These are phyloP conservation scores for Temnothorax curvispinosus DNA, from an alignment of 1,140 invertebrate species.

Conservation along the genomic window DNA sequence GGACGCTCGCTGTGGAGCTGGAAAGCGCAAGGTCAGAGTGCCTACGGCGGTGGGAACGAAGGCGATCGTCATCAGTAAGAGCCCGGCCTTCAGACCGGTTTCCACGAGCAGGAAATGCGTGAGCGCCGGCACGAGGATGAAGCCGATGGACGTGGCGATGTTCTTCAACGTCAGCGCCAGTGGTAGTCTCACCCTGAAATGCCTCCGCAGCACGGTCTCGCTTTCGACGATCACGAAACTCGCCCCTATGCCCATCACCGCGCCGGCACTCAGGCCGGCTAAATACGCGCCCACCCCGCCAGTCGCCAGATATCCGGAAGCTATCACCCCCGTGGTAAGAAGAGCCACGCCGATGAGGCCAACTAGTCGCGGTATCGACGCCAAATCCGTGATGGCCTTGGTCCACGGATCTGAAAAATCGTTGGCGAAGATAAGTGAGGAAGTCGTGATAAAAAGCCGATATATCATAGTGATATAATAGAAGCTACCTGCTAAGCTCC, in stretches of 20 bases:
- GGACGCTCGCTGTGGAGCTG: conserved; percentile 53
- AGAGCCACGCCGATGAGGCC: conserved; percentile 80
- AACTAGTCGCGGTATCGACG: conserved; percentile 86
- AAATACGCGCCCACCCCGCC: conserved; percentile 81
- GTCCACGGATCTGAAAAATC: conserved; percentile 86
- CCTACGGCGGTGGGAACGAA: conserved; percentile 77
- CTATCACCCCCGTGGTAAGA: conserved; percentile 76
- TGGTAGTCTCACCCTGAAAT: conserved; percentile 76
- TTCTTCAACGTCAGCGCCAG: conserved; percentile 76
- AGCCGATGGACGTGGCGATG: conserved; percentile 73
- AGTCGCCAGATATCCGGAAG: conserved; percentile 80
- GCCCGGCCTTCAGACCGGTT: conserved; percentile 68
- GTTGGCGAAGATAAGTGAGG: background rate
- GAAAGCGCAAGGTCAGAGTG: conserved; percentile 69
- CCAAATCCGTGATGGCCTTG: conserved; percentile 84
- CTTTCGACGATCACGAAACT: conserved; percentile 79
- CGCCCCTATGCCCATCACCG: conserved; percentile 81
- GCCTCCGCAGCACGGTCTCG: conserved; percentile 75
- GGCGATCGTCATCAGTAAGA: conserved; percentile 75
- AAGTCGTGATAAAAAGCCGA: background rate
- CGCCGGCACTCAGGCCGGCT: conserved; percentile 80
- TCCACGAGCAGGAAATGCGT: conserved; percentile 69
- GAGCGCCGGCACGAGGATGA: conserved; percentile 74
- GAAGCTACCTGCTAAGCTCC: conserved; percentile 78
- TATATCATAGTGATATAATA: background rate